phyloP scores from a whole-genome alignment of 2,113 vertebrate genomes.

The Takifugu bimaculatus region DNA sequence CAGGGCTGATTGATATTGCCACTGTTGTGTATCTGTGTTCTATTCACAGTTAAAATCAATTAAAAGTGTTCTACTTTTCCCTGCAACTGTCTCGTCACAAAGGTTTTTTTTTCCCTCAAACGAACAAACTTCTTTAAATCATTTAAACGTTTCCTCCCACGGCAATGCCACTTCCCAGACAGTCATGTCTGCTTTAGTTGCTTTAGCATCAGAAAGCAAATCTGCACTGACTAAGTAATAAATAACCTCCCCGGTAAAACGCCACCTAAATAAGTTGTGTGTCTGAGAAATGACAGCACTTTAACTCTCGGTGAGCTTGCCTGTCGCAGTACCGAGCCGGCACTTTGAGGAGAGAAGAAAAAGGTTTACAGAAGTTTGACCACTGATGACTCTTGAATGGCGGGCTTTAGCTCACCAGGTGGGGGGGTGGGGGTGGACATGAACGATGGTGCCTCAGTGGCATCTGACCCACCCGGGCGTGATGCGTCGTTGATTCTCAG shows the following conservation, averaged over 20 bases:
- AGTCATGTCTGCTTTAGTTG: neutral
- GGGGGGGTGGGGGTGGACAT: conserved; percentile 18
- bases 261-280: conserved; percentile 28
- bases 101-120: too few relatives aligned
- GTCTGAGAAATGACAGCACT: neutral
- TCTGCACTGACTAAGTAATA: neutral
- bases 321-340: conserved; percentile 38
- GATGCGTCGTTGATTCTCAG: too few relatives aligned
- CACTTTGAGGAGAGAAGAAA: conserved; percentile 35
- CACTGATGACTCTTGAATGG: conserved; percentile 30
- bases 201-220: conserved; percentile 13
- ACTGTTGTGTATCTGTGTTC: too few relatives aligned
- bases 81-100: too few relatives aligned
- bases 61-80: too few relatives aligned
- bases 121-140: neutral
- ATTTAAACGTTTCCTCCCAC: too few relatives aligned
- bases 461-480: neutral
- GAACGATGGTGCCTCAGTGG: conserved; percentile 13
- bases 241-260: conserved; percentile 14
- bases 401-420: conserved; percentile 33
- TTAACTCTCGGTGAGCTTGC: conserved; percentile 17
- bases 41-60: too few relatives aligned
- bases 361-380: conserved; percentile 49
- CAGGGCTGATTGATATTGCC: too few relatives aligned
- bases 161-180: too few relatives aligned